These are phyloP conservation scores for Whitmania pigra DNA, from an alignment of 1,140 invertebrate species.

Conservation along the genomic window DNA sequence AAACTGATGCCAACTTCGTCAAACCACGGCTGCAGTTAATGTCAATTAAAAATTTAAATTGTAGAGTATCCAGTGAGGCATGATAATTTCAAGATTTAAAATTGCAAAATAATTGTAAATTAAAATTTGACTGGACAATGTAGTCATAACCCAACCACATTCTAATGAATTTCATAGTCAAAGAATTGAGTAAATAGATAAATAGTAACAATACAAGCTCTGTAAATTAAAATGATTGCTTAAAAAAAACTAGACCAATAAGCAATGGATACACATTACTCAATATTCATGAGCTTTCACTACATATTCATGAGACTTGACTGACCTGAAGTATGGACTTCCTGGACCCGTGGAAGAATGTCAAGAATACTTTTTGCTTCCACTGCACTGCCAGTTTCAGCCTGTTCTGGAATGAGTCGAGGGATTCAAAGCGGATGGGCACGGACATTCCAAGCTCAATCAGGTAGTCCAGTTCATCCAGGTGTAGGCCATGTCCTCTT, in stretches of 20 bases:
- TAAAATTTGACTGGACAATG: background rate
- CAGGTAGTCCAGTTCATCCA: constrained; percentile 6
- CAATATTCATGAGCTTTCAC: no score
- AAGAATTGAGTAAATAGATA: no score
- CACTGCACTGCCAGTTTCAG: background rate
- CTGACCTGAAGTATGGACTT: background rate
- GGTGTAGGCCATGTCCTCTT: background rate
- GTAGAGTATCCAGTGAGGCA: no score
- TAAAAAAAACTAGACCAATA: no score
- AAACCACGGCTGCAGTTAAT: background rate
- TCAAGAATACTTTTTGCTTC: background rate
- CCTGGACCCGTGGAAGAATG: background rate
- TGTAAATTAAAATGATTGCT: no score
- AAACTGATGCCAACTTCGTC: background rate
- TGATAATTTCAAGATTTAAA: no score
- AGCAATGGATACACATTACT: no score
- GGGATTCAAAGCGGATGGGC: background rate
- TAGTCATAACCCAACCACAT: background rate
- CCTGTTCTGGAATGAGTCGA: background rate
- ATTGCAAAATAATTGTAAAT: background rate
- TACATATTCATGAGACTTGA: no score
- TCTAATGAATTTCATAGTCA: no score
- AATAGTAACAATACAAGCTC: no score
- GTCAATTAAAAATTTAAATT: no score
- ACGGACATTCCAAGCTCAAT: background rate